Percentiles rank a stretch among this genome's conserved stretches.
phyloP scores from a whole-genome alignment of 2,888 invertebrate species.

The Drosophila incognita region DNA sequence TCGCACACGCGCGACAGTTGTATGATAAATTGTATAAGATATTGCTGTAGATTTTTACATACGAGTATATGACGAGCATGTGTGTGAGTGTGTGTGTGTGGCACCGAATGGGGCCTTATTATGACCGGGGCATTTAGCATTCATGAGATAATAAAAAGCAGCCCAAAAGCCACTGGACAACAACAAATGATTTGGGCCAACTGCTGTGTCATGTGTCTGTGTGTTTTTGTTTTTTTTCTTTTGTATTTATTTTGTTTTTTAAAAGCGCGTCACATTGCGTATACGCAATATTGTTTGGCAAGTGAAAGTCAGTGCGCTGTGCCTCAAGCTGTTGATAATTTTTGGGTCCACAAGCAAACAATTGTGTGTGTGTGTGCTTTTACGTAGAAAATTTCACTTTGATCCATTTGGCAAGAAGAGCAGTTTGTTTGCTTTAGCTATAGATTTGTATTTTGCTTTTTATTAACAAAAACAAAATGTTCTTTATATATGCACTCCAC shows the following conservation, averaged over 20 bases:
- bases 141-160: slow-evolving; percentile 79
- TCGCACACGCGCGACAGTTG: slow-evolving; percentile 57
- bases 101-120: slow-evolving; percentile 47
- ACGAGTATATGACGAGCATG: slow-evolving; percentile 23
- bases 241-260: slow-evolving; percentile 19
- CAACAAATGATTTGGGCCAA: slow-evolving; percentile 73
- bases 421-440: slow-evolving; percentile 62
- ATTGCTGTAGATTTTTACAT: slow-evolving; percentile 72
- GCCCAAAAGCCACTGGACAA: slow-evolving; percentile 70
- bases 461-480: slow-evolving; percentile 76
- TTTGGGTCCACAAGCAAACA: slow-evolving; percentile 41
- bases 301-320: slow-evolving; percentile 63
- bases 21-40: slow-evolving; percentile 76
- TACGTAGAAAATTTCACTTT: slow-evolving; percentile 66
- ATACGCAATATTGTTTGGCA: slow-evolving; percentile 71
- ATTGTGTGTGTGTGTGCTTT: slow-evolving; percentile 18
- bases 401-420: slow-evolving; percentile 65
- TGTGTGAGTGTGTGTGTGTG: slow-evolving; percentile 1
- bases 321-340: slow-evolving; percentile 77
- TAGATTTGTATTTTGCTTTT: slow-evolving; percentile 37
- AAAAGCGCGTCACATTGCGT: slow-evolving; percentile 65
- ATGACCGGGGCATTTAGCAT: slow-evolving; percentile 75
- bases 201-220: slow-evolving; percentile 29
- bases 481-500: slow-evolving; percentile 67
- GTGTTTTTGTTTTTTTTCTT: slow-evolving; percentile 1